A percentile compares a stretch with the other conserved stretches of the same genome.
These are phyloP conservation scores for Orcinus orca DNA, from an alignment of 2,113 vertebrate genomes.

Conservation along the genomic window DNA sequence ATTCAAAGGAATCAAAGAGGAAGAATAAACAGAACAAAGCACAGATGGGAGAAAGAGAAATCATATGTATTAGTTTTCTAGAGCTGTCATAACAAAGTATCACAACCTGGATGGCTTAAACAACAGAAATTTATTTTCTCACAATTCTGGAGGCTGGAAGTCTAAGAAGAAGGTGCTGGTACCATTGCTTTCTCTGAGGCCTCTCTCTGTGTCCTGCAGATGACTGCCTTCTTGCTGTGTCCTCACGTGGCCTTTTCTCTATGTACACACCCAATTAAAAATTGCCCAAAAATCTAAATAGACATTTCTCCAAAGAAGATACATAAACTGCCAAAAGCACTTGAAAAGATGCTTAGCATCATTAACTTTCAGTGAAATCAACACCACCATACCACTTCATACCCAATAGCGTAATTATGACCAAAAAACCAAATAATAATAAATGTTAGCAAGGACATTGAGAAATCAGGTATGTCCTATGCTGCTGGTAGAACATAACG, in stretches of 20 bases:
- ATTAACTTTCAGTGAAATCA: background rate
- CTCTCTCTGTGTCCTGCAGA: background rate
- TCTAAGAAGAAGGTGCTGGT: background rate
- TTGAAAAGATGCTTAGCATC: background rate
- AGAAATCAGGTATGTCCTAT: background rate
- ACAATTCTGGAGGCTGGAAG: background rate
- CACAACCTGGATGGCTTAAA: no score
- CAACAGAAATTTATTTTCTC: background rate
- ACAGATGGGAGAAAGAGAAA: background rate
- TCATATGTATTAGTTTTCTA: background rate
- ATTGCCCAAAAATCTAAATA: background rate
- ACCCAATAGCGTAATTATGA: background rate
- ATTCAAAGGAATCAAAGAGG: background rate
- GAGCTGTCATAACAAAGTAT: no score
- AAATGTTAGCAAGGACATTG: background rate
- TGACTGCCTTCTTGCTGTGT: background rate
- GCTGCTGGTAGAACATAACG: background rate
- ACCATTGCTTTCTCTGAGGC: background rate
- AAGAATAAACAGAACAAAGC: background rate
- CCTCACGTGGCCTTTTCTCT: background rate
- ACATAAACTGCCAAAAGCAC: background rate
- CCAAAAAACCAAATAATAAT: background rate
- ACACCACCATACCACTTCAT: background rate
- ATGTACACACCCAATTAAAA: background rate
- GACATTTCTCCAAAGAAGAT: background rate